Evolutionary conservation across 2,113 vertebrate species (phyloP).

Genomic region (Mirounga angustirostris): DNA sequence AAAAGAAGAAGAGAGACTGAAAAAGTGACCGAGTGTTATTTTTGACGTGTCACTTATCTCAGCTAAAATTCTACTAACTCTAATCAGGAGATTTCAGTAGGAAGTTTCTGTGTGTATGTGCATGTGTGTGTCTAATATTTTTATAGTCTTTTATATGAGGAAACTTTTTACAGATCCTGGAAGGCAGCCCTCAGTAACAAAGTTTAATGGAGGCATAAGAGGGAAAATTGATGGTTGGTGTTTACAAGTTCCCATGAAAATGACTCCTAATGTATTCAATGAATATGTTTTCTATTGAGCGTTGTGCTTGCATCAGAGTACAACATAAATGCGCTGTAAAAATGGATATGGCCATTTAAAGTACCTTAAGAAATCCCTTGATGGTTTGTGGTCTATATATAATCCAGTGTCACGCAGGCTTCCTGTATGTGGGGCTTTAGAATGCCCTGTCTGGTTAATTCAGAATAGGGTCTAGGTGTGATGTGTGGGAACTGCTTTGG

Average conservation of each 20-base stretch:
- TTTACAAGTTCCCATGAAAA: neutral
- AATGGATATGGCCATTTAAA: neutral
- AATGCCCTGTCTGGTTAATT: neutral
- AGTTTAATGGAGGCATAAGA: neutral
- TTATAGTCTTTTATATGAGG: neutral
- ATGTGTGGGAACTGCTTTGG: neutral
- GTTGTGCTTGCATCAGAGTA: neutral
- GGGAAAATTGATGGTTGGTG: neutral
- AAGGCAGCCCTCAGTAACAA: neutral
- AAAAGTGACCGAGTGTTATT: neutral
- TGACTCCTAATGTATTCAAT: neutral
- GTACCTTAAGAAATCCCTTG: neutral
- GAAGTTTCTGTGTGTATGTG: neutral
- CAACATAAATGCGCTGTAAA: neutral
- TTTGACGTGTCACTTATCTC: neutral
- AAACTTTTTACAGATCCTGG: neutral
- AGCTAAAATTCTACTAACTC: constrained; percentile 9
- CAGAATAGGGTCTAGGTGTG: neutral
- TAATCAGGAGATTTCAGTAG: neutral
- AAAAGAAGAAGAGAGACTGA: neutral
- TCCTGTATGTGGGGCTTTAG: neutral
- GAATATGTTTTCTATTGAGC: neutral
- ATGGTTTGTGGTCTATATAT: neutral
- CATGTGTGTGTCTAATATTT: neutral
- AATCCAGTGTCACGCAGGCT: neutral